Evolutionary conservation across 1,140 invertebrate genomes (phyloP).

Genomic region (Drosophila mayri): DNA sequence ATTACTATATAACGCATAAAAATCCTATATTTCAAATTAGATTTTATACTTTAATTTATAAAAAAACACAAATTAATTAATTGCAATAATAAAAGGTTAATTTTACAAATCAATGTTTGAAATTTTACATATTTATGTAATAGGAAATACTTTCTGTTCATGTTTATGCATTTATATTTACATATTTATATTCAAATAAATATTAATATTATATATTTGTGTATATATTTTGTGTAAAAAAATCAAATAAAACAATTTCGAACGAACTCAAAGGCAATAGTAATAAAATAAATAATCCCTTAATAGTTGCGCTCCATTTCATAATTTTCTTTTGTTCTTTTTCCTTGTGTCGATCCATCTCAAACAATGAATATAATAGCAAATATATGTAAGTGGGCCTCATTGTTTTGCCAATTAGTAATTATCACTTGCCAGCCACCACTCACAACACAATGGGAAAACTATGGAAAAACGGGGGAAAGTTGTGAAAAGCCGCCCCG

Average conservation of each 20-base stretch:
- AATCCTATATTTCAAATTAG: background rate
- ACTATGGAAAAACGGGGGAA: conserved; percentile 13
- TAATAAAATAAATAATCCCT: background rate
- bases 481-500: conserved; percentile 44
- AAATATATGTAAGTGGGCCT: conserved; percentile 10
- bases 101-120: background rate
- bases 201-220: background rate
- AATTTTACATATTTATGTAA: background rate
- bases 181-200: background rate
- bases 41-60: too few relatives aligned
- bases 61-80: background rate
- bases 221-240: background rate
- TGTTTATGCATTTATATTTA: background rate
- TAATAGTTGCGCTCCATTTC: background rate
- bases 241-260: background rate
- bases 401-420: conserved; percentile 53
- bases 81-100: background rate
- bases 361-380: conserved; percentile 1
- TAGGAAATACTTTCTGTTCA: background rate
- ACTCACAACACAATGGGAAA: conserved; percentile 26
- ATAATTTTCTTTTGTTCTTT: background rate
- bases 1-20: background rate
- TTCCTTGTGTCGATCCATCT: background rate
- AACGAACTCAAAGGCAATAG: background rate
- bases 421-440: conserved; percentile 42